Base-by-base conservation (phyloP, 2,113 vertebrate genomes). In the Larimichthys polyactis region DNA sequence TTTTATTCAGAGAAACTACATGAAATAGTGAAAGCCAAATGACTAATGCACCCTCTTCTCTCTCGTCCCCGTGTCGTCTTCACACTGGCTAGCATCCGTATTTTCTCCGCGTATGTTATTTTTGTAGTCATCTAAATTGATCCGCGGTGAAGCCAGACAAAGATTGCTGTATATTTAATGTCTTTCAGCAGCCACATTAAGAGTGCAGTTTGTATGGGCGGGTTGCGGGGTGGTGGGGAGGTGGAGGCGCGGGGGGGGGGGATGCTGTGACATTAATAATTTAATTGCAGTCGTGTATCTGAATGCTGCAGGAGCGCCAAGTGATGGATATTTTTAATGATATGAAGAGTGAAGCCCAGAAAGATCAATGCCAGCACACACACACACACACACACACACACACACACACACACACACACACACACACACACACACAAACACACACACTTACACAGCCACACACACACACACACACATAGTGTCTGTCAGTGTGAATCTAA, bases 251-350 rank as follows among this genome's bases (percentile, higher is more conserved):
- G n/a, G 59, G 51, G 66, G 27, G 58, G n/a, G 59, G 51, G 66
- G 63, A 14, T 48, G 76, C 79, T 85, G 84, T 91, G 92, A 91
- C 90, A 89, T 95, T 93, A 94, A 94, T 95, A 87, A 94, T 95
- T 93, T 92, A 94, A 93, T 93, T 94, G 87, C 84, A 88, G 87
- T 54, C 46, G 64, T 92, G 91, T 87, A 91, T 93, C 87, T 90
- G 89, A 90, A 89, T 90, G 85, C 90, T 60, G 79, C 79, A 67
- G 81, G 81, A 90, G 86, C 20, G n/a, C 63, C 81, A 78, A 89
- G 82, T 89, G 84, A 89, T 89, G 86, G 89, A 86, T 90, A 89
- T 91, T 89, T 90, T 88, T 87, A 93, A 93, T 89, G 88, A 92
- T 87, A 88, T 90, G 90, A 90, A 59, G 80, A 90, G 82, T 52